phyloP scores from a whole-genome alignment of 2,113 vertebrate species.

The Calidris pygmaea region DNA sequence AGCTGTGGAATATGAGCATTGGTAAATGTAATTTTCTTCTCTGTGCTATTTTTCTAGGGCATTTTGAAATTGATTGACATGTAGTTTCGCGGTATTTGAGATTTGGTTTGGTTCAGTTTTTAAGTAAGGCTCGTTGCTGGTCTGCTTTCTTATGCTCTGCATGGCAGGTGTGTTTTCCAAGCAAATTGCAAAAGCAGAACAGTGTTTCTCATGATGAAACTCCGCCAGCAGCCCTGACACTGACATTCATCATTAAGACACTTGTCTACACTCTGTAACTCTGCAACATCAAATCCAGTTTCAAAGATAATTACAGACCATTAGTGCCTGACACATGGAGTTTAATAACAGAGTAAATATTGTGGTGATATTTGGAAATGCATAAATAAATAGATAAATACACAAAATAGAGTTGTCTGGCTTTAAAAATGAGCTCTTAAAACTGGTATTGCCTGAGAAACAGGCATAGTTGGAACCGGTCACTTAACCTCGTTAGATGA shows the following conservation, averaged over 20 bases:
- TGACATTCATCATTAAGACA: neutral
- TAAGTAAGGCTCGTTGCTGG: neutral
- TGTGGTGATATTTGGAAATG: conserved; percentile 58
- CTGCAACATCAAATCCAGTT: conserved; percentile 47
- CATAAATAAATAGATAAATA: conserved; percentile 63
- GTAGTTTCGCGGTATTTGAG: neutral
- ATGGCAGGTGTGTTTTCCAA: conserved; percentile 14
- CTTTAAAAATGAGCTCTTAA: conserved; percentile 30
- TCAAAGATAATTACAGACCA: conserved; percentile 59
- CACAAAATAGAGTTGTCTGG: conserved; percentile 13
- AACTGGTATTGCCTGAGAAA: conserved; percentile 43
- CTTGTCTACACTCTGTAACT: conserved; percentile 38
- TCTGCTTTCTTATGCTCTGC: neutral
- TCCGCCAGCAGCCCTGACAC: neutral
- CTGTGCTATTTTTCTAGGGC: neutral
- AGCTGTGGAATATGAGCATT: neutral
- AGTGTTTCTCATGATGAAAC: conserved; percentile 28
- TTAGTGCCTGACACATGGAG: conserved; percentile 46
- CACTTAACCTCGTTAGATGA: conserved; percentile 9
- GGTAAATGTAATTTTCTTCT: neutral
- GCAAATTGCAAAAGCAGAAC: conserved; percentile 6
- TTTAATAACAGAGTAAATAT: conserved; percentile 67
- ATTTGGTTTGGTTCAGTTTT: neutral
- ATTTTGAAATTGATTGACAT: neutral
- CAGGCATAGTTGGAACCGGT: conserved; percentile 5